phyloP scores from a whole-genome alignment of 2,113 vertebrate genomes.

The Silurus meridionalis region DNA sequence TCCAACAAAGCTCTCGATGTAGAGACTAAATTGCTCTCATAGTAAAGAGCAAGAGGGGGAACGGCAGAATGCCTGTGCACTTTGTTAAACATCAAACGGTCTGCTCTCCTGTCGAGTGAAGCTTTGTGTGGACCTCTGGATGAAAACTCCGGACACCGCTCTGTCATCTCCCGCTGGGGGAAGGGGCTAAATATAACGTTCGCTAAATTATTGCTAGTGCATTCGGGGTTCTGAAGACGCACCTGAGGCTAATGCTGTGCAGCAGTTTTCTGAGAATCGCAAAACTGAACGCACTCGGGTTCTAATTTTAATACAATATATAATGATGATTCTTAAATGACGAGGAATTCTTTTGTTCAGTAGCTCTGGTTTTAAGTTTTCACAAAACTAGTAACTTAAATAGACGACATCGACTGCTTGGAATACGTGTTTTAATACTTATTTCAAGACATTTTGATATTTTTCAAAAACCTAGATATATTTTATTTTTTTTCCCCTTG shows the following conservation, averaged over 20 bases:
- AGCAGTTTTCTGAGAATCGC: neutral
- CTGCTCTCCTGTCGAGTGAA: neutral
- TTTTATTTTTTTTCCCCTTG: too few species aligned
- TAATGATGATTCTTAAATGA: too few species aligned
- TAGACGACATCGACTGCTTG: too few species aligned
- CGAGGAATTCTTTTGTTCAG: too few species aligned
- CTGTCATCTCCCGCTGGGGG: neutral
- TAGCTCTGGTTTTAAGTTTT: too few species aligned
- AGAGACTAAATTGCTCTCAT: neutral
- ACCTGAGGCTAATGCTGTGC: neutral
- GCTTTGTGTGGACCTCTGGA: neutral
- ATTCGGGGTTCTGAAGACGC: neutral
- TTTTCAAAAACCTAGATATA: too few species aligned
- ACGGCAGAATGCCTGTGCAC: neutral
- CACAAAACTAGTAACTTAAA: too few species aligned
- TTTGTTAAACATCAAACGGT: neutral
- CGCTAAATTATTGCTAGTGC: constrained; percentile 2
- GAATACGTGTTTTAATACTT: too few species aligned
- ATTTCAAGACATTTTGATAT: too few species aligned
- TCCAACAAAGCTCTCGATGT: neutral
- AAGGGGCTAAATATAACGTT: constrained; percentile 25
- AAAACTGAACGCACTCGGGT: neutral
- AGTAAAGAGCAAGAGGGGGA: neutral
- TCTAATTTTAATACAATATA: too few species aligned
- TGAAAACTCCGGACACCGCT: neutral